Conservation (phyloP, 1,140 invertebrate species). For the Charaxes varanes region DNA sequence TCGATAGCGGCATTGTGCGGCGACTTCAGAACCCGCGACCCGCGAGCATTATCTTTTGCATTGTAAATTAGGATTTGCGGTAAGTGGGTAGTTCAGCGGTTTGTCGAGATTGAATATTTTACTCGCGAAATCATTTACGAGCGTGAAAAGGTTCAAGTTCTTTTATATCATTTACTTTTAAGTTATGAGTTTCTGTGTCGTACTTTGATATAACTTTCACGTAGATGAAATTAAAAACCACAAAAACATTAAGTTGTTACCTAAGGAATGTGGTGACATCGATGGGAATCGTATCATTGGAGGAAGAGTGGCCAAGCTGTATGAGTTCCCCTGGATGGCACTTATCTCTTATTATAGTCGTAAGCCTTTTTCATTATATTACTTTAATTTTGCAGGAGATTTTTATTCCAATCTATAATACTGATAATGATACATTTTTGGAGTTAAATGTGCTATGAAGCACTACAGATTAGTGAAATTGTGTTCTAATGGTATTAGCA, state of each 20-base stretch:
- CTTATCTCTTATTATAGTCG: conserved; percentile 21
- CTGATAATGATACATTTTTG: too few species aligned
- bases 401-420: too few species aligned
- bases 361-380: too few species aligned
- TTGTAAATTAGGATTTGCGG: conserved; percentile 17
- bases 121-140: conserved; percentile 3
- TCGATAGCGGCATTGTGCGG: conserved; percentile 11
- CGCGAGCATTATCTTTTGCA: conserved; percentile 15
- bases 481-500: too few species aligned
- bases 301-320: conserved; percentile 13
- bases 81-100: conserved; percentile 12
- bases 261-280: conserved; percentile 18
- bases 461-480: too few species aligned
- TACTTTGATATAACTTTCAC: too few species aligned
- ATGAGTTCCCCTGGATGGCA: conserved; percentile 30
- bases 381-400: too few species aligned
- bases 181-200: too few species aligned
- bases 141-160: not conserved
- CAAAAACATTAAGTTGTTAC: conserved; percentile 8
- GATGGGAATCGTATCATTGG: conserved; percentile 19
- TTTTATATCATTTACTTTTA: not conserved
- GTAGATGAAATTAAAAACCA: not conserved
- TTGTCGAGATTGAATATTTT: conserved; percentile 8
- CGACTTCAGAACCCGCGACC: not conserved
- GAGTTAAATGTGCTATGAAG: too few species aligned